Evolutionary conservation across 1,140 invertebrate species (phyloP).

Genomic region (Thereuonema tuberculata): DNA sequence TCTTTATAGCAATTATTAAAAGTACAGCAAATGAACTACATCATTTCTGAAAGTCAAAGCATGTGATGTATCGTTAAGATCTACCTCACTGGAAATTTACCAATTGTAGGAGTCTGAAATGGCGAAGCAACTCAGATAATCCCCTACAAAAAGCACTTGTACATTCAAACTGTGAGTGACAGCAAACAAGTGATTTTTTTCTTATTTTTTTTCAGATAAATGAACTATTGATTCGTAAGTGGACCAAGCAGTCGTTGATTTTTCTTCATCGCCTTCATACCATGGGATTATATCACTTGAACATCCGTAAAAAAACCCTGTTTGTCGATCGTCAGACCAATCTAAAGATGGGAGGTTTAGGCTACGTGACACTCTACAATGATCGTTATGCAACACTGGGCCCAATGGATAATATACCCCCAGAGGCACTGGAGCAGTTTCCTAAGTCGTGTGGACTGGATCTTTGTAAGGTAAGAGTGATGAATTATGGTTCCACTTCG

Average conservation of each 20-base stretch:
- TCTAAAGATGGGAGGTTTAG: background rate
- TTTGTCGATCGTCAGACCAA: background rate
- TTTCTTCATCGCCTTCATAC: background rate
- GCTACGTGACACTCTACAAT: background rate
- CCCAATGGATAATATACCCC: background rate
- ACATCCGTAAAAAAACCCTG: background rate
- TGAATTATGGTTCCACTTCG: too few relatives aligned
- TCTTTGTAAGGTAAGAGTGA: slow-evolving; percentile 1
- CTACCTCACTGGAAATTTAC: too few relatives aligned
- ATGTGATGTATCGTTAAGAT: too few relatives aligned
- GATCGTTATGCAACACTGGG: background rate
- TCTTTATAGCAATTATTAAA: too few relatives aligned
- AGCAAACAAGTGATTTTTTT: too few relatives aligned
- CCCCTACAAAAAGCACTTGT: too few relatives aligned
- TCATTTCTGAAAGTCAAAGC: too few relatives aligned
- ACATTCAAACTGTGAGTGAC: too few relatives aligned
- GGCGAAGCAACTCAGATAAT: too few relatives aligned
- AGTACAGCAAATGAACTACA: too few relatives aligned
- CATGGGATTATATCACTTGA: slow-evolving; percentile 3
- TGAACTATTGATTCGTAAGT: background rate
- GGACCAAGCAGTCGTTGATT: background rate
- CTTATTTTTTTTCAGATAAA: slow-evolving; percentile 10
- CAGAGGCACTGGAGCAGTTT: background rate
- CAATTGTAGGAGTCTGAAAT: too few relatives aligned
- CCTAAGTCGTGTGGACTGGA: background rate